phyloP scores from a whole-genome alignment of 2,113 vertebrate genomes.

The Tupaia tana region DNA sequence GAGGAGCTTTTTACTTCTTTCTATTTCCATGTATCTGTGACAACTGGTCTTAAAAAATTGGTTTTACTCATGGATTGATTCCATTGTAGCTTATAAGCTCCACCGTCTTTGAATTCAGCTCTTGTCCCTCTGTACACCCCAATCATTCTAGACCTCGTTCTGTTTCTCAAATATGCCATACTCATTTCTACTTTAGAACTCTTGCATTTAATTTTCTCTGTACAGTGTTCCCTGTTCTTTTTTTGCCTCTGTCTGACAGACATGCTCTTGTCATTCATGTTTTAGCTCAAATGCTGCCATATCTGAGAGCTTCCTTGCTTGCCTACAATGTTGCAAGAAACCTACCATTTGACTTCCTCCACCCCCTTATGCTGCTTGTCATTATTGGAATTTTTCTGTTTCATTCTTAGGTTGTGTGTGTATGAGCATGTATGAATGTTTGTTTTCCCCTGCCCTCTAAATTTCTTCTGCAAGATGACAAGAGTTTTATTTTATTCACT shows the following conservation, averaged over 20 bases:
- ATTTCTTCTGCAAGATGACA: neutral
- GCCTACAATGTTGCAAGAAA: neutral
- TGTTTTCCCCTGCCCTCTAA: neutral
- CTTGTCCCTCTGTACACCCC: neutral
- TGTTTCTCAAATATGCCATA: fast-evolving
- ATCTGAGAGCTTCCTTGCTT: neutral
- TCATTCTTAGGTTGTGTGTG: neutral
- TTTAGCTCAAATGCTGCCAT: neutral
- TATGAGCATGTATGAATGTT: neutral
- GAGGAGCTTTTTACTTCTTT: neutral
- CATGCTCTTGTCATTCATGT: neutral
- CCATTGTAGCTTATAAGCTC: neutral
- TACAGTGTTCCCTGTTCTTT: neutral
- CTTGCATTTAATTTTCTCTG: neutral
- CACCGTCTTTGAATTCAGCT: neutral
- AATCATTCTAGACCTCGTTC: neutral
- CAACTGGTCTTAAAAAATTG: neutral
- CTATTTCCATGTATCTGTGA: neutral
- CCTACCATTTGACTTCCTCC: neutral
- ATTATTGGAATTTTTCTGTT: neutral
- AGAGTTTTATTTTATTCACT: neutral
- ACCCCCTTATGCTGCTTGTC: neutral
- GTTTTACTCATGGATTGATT: neutral
- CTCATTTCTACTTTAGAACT: neutral
- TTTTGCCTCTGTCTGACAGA: neutral